Evolutionary conservation across 2,797 vertebrate species (phyloP).

Genomic region (Brachyrhaphis roseni): DNA sequence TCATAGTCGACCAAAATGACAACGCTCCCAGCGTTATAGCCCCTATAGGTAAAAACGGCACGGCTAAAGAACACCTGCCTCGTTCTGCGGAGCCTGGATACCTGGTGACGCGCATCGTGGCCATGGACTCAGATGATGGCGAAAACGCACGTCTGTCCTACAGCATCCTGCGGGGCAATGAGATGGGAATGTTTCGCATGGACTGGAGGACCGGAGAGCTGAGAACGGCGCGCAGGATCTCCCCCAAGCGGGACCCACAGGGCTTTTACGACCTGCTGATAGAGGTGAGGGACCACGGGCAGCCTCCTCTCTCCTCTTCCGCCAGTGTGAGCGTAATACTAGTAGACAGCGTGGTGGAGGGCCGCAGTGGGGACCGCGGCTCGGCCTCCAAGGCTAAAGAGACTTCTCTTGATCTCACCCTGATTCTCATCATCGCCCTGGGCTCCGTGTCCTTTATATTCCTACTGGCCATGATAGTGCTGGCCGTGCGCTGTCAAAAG

Average conservation of each 20-base stretch:
- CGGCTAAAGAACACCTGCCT: conserved; percentile 90
- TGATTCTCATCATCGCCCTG: conserved; percentile 96
- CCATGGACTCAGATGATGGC: conserved; percentile 93
- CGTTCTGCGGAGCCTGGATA: conserved; percentile 94
- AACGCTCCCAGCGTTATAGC: conserved; percentile 92
- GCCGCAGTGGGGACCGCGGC: conserved; percentile 80
- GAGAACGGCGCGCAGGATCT: conserved; percentile 89
- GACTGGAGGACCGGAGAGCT: conserved; percentile 97
- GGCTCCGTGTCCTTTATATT: conserved; percentile 97
- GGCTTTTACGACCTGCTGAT: conserved; percentile 93
- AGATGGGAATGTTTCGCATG: conserved; percentile 95
- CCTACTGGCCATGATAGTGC: conserved; percentile 95
- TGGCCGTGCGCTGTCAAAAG: conserved; percentile 96
- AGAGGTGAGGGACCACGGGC: conserved; percentile 95
- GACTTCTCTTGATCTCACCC: conserved; percentile 92
- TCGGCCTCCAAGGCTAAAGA: conserved; percentile 84
- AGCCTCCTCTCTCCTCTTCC: conserved; percentile 95
- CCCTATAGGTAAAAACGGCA: conserved; percentile 91
- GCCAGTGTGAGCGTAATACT: conserved; percentile 89
- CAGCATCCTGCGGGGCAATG: conserved; percentile 92
- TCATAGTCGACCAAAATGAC: conserved; percentile 96
- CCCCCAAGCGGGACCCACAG: conserved; percentile 89
- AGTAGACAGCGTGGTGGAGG: conserved; percentile 90
- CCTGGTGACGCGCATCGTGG: conserved; percentile 91
- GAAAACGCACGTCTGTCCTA: conserved; percentile 96